Base-by-base conservation (phyloP, 2,797 vertebrate genomes). In the Gallirallus australis region DNA sequence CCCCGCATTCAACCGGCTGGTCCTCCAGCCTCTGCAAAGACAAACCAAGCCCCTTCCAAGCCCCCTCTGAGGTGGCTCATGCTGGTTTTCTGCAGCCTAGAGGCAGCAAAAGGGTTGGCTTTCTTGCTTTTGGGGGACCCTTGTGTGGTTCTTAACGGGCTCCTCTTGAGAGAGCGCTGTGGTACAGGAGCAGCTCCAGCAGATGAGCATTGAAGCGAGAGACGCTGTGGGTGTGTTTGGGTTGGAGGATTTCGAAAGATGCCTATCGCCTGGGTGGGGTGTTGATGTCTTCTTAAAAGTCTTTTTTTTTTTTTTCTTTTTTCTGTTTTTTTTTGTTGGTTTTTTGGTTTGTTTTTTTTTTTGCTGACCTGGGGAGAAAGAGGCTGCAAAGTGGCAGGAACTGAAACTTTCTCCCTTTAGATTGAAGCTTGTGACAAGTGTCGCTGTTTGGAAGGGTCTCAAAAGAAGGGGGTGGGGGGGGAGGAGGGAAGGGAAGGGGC, bases 251-350 rank as follows among this genome's bases (percentile, higher is more conserved):
- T 97, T 97, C 84, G 93, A 96, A 95, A 97, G 97, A 97, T 97
- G 97, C 97, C 96, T 97, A 97, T 98, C 89, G 93, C 96, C 81
- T 97, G 97, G 97, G 98, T 96, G 97, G 97, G 94, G 97, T 96
- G 86, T 96, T n/a, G 82, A 94, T 54, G 65, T 96, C 65, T 50
- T 69, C 86, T 92, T 85, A 89, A 88, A 95, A 92, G 54, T 48
- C 9, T 3, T 21, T 4, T 35, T 20, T 65, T 61, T 54, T 31
- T 30, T 6, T 9, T 45, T 19, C 14, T 40, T 40, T 15, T 40
- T 42, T 7, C 19, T 15, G 9, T 42, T 48, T 42, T 7, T 3
- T 28, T 4, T n/a, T 23, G 57, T 6, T 47, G 18, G 3, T 8
- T 35, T 9, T 24, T 9, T 9, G 35, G 30, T 50, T n/a, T 47